Percentiles rank a stretch among this genome's conserved stretches.
Conservation (phyloP, 2,797 vertebrate genomes). For the Argya squamiceps region DNA sequence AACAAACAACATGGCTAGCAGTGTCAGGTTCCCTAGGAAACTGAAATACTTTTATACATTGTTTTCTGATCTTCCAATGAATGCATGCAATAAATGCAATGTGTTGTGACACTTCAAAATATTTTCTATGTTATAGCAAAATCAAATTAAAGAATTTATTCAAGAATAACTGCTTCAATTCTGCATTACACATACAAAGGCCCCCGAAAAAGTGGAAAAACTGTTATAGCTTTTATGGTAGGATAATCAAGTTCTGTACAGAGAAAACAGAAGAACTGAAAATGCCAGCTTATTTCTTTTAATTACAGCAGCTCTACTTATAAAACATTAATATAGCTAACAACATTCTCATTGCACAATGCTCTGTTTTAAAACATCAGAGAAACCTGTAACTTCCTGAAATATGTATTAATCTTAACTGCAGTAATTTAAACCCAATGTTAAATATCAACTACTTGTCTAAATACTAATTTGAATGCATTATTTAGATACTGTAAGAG, state of each 20-base stretch:
- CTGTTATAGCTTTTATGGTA: background rate
- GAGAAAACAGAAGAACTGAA: background rate
- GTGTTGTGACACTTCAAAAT: background rate
- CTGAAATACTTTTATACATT: background rate
- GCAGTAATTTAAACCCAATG: background rate
- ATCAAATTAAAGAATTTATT: background rate
- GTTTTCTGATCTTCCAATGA: background rate
- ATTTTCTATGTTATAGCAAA: background rate
- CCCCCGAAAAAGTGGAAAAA: background rate
- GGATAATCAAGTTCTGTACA: background rate
- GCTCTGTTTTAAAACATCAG: constrained; percentile 12
- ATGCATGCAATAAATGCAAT: background rate
- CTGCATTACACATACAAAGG: background rate
- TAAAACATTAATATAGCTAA: background rate
- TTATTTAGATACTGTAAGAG: background rate
- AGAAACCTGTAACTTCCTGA: background rate
- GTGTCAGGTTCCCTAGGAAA: background rate
- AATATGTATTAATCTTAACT: background rate
- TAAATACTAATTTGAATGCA: background rate
- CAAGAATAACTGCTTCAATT: background rate
- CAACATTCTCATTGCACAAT: background rate
- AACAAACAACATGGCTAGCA: background rate
- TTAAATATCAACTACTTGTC: constrained; percentile 4
- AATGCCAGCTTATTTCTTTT: background rate
- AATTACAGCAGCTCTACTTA: background rate